Percentiles rank a stretch among this genome's conserved stretches.
Conservation (phyloP, 1,140 invertebrate genomes). For the roundworm (Caenorhabditis elegans) region DNA sequence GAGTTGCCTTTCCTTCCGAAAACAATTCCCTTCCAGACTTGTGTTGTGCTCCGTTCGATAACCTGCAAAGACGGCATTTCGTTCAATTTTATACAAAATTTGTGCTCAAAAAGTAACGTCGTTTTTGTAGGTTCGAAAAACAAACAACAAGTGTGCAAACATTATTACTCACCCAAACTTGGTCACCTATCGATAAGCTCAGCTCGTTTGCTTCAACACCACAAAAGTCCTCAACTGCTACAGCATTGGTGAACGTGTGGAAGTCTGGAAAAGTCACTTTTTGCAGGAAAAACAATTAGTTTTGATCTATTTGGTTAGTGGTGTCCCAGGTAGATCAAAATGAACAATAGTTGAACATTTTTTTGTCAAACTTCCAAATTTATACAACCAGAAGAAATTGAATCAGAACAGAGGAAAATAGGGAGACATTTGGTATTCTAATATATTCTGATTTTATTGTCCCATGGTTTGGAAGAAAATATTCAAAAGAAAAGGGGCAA, state of each 20-base stretch:
- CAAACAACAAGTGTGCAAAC: neutral
- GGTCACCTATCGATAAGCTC: neutral
- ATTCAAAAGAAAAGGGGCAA: neutral
- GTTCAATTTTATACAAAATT: no score
- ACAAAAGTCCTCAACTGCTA: neutral
- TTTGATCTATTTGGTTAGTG: no score
- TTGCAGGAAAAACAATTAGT: no score
- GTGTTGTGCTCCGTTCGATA: neutral
- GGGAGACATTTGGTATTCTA: neutral
- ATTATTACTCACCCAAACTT: conserved; percentile 12
- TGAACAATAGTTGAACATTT: neutral
- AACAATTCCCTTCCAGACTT: neutral
- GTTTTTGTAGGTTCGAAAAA: neutral
- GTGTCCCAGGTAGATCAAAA: no score
- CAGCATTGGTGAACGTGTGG: neutral
- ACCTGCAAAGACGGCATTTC: neutral
- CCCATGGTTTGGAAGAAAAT: neutral
- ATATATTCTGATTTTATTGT: neutral
- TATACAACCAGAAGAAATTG: neutral
- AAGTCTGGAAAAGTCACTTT: conserved; percentile 6
- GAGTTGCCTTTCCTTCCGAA: conserved; percentile 14
- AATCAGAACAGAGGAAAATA: neutral
- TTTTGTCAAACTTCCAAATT: no score
- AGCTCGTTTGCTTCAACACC: conserved; percentile 5
- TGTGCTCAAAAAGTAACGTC: neutral